These are phyloP conservation scores for Drosophila tropicalis DNA, from an alignment of 1,140 invertebrate genomes.

Conservation along the genomic window DNA sequence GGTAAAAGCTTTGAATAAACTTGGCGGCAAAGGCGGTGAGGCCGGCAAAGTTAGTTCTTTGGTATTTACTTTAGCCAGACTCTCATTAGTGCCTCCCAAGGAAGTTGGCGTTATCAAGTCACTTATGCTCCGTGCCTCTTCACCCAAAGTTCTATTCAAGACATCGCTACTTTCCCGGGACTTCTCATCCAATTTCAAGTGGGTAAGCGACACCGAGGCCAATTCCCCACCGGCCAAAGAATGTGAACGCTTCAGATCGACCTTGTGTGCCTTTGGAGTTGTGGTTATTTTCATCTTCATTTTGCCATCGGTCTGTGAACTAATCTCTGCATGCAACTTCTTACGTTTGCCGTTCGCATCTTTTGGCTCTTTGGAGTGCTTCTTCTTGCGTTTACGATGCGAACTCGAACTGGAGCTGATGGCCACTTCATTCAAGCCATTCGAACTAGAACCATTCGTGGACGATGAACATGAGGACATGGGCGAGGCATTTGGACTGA, in stretches of 20 bases:
- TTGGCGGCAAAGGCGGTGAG: slow-evolving; percentile 77
- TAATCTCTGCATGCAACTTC: slow-evolving; percentile 79
- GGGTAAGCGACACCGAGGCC: slow-evolving; percentile 37
- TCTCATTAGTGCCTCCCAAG: slow-evolving; percentile 22
- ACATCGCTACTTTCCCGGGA: slow-evolving; percentile 29
- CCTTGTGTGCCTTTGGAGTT: slow-evolving; percentile 62
- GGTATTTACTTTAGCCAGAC: slow-evolving; percentile 15
- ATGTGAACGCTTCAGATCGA: slow-evolving; percentile 67
- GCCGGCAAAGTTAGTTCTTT: slow-evolving; percentile 58
- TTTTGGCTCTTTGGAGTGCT: slow-evolving; percentile 79
- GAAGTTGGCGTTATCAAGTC: slow-evolving; percentile 46
- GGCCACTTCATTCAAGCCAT: slow-evolving; percentile 36
- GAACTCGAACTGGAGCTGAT: slow-evolving; percentile 37
- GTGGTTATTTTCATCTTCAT: slow-evolving; percentile 82
- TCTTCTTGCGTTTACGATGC: slow-evolving; percentile 83
- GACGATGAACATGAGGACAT: slow-evolving; percentile 73
- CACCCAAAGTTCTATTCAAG: slow-evolving; percentile 62
- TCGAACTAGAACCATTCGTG: slow-evolving; percentile 61
- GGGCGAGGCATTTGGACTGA: slow-evolving; percentile 69
- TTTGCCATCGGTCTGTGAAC: slow-evolving; percentile 76
- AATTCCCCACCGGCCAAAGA: slow-evolving; percentile 62
- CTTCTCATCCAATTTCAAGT: slow-evolving; percentile 51
- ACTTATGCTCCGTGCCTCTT: slow-evolving; percentile 67
- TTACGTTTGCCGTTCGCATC: slow-evolving; percentile 74
- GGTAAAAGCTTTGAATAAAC: slow-evolving; percentile 72